These are phyloP conservation scores for Limonius californicus DNA, from an alignment of 1,140 invertebrate species.

Conservation along the genomic window DNA sequence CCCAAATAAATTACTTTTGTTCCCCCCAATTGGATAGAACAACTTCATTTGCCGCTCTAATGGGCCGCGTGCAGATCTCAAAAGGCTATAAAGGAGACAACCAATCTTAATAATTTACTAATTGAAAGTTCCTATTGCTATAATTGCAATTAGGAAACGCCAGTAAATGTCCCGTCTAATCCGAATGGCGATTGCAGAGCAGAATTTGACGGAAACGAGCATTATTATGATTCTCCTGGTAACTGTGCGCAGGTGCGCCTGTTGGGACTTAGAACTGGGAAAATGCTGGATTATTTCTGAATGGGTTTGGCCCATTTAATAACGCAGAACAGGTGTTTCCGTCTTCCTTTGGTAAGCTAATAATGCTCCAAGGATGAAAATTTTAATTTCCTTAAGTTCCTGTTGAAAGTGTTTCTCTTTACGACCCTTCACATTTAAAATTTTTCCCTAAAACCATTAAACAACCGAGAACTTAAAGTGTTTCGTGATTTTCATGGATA, in stretches of 20 bases:
- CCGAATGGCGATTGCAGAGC: constrained; percentile 1
- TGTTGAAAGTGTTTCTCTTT: too few relatives aligned
- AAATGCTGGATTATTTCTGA: background rate
- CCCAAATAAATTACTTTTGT: constrained; percentile 12
- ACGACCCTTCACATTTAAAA: too few relatives aligned
- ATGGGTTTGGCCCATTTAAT: background rate
- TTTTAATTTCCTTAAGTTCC: too few relatives aligned
- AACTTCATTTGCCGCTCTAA: constrained; percentile 7
- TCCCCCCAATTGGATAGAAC: background rate
- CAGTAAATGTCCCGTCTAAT: background rate
- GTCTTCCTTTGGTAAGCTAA: background rate
- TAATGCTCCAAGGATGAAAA: background rate
- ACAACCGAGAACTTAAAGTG: too few relatives aligned
- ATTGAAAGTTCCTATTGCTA: constrained; percentile 3
- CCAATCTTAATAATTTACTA: constrained; percentile 9
- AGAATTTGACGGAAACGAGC: background rate
- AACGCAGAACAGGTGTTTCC: background rate
- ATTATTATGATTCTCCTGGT: background rate
- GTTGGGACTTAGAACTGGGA: background rate
- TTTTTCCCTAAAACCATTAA: too few relatives aligned
- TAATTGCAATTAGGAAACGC: constrained; percentile 7
- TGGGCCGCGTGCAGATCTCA: constrained; percentile 1
- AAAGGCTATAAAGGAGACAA: constrained; percentile 1
- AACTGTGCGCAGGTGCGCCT: background rate
- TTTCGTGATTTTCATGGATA: too few relatives aligned